Conservation (phyloP, 2,888 invertebrate genomes). For the Drosophila colorata region DNA sequence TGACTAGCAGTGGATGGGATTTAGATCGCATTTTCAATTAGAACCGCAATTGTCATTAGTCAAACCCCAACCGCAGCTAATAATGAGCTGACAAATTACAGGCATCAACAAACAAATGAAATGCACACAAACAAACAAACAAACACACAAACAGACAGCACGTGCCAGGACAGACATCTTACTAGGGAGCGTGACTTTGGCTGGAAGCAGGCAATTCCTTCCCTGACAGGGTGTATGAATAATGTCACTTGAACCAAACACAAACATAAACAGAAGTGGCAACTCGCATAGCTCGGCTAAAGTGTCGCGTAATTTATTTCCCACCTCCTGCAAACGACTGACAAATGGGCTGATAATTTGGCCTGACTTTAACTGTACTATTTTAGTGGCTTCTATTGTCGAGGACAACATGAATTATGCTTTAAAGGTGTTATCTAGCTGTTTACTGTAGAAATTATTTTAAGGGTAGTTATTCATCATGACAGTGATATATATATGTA, state of each 20-base stretch:
- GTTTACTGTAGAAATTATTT: constrained; percentile 10
- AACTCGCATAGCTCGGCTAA: constrained; percentile 35
- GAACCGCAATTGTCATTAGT: constrained; percentile 28
- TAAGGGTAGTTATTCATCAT: not conserved
- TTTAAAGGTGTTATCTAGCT: not conserved
- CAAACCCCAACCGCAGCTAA: constrained; percentile 27
- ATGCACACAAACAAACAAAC: constrained; percentile 9
- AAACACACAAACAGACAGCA: constrained; percentile 25
- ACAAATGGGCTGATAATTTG: constrained; percentile 48
- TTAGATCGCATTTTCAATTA: constrained; percentile 43
- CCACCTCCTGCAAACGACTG: constrained; percentile 31
- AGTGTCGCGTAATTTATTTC: constrained; percentile 47
- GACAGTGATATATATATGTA: not conserved
- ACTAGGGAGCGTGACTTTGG: constrained; percentile 52
- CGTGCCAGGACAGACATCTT: constrained; percentile 34
- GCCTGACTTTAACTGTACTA: constrained; percentile 8
- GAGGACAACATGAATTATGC: constrained; percentile 8
- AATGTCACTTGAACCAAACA: constrained; percentile 29
- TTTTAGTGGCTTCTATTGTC: constrained; percentile 10
- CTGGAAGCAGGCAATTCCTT: constrained; percentile 44
- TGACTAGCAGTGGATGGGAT: not conserved
- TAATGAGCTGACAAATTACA: constrained; percentile 48
- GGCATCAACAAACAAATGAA: constrained; percentile 32
- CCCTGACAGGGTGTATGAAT: constrained; percentile 21
- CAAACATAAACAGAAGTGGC: constrained; percentile 33